Evolutionary conservation across 2,113 vertebrate genomes (phyloP), one percentile per base, ranked within the genome.

Genomic region (Laticauda colubrina): DNA sequence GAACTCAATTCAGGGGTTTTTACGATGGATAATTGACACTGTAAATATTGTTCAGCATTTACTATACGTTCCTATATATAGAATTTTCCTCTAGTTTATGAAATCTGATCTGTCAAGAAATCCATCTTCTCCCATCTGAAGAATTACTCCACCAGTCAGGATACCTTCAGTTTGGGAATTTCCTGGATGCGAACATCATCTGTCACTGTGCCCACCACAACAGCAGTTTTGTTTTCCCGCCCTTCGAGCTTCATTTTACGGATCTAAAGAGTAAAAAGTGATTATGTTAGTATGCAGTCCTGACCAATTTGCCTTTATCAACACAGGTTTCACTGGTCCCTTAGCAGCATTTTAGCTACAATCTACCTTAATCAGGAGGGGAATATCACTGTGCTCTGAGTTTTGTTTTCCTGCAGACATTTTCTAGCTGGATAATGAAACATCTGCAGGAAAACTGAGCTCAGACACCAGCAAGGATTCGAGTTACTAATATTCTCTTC

Each of bases 121-220:
- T 29, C 85, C 5, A 0, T 3, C 39, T 61, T 26, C 48, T 91
- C 56, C 85, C 85, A 48, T 34, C 18, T 3, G 86, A 39, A 39
- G 7, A 57, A 1, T 56, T 54, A 14, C 5, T 20, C 29, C 29
- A 61, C 29, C 20, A 53, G 26, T 11, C 69, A 61, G 29, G 11
- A 90, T 95, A 98, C 98, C 98, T 99, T 99, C 57, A 99, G 97
- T 61, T 99, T 99, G 92, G 98, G 98, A 94, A 99, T 97, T n/a
- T 98, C 97, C 94, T 98, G 98, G 95, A 99, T 97, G 43, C 98
- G 97, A 92, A 99, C 97, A 3, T 99, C 98, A 91, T 99, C 98
- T 0, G 98, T 99, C 69, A 99, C 94, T 0, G 98, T 98, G 94
- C 98, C 98, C n/a, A 99, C 98, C 0, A 99, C 98, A 87, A 99